Base-by-base conservation (phyloP, 2,797 vertebrate species). In the Gallinago stenura region DNA sequence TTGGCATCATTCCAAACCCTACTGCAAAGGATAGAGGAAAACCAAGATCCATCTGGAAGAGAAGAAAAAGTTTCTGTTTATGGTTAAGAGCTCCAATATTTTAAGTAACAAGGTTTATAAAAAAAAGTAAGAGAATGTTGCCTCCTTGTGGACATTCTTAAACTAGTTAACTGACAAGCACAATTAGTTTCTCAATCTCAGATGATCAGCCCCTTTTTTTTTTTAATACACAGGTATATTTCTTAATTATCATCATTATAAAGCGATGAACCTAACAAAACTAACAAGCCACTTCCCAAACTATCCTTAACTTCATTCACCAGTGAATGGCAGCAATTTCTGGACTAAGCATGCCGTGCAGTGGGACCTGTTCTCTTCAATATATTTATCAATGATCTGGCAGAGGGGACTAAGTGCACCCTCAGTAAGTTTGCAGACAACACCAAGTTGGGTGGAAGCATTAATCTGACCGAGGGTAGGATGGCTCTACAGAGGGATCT, bases 71-170 rank as follows among this genome's bases (percentile, higher is more conserved):
- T 0, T 77, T 45, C 82, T 58, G 37, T 33, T 53, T 17, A 22
- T 1, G 9, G 31, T 28, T 76, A 57, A 62, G 6, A 26, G 37
- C 39, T 82, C 60, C 21, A 57, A 2, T 39, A 64, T 56, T 78
- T 41, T 6, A 70, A 69, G n/a, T 31, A 18, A 28, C 5, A 30
- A 33, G 8, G 4, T 48, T 83, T 57, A 75, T 19, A 64, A 58
- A 60, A 80, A 46, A 54, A 10, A 64, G 24, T 37, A 85, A 69
- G 71, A 73, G 28, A 91, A 95, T 18, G 50, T 35, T 85, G 93
- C 95, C 94, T 71, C 96, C 96, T 93, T 89, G 91, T 95, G 96
- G 96, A 56, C 20, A 14, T 31, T 80, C 56, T 37, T 31, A 46
- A 76, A 45, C 12, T 35, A 37, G 7, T 68, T 60, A 70, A 37